A percentile compares a stretch with the other conserved stretches of the same genome.
Evolutionary conservation across 1,140 invertebrate species (phyloP).

Genomic region (Caenorhabditis briggsae): DNA sequence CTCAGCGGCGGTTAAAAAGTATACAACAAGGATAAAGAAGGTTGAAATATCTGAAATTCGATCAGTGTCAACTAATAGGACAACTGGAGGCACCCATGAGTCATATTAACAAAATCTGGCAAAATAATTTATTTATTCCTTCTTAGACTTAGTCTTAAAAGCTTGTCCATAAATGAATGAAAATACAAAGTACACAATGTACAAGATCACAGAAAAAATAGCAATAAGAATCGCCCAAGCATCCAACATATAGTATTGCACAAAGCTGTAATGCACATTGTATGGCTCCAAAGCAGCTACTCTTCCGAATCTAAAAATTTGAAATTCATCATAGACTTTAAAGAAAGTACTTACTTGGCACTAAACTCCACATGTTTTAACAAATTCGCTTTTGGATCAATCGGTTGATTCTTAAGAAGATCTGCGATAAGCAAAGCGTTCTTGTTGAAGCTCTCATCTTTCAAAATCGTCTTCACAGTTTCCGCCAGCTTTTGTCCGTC

Average conservation of each 20-base stretch:
- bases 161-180: neutral
- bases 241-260: slow-evolving; percentile 29
- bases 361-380: slow-evolving; percentile 31
- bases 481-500: neutral
- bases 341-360: neutral
- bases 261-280: slow-evolving; percentile 9
- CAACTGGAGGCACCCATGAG: too few species aligned
- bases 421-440: neutral
- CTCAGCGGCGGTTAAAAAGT: neutral
- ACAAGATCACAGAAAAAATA: neutral
- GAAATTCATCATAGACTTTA: neutral
- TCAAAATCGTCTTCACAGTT: neutral
- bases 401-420: slow-evolving; percentile 10
- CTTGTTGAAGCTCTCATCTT: slow-evolving; percentile 3
- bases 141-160: neutral
- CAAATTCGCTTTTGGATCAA: slow-evolving; percentile 24
- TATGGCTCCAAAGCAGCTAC: neutral
- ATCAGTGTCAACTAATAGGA: too few species aligned
- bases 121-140: neutral
- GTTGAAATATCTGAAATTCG: too few species aligned
- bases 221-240: neutral
- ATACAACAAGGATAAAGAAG: neutral
- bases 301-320: slow-evolving; percentile 9
- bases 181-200: neutral
- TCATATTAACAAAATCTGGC: too few species aligned